Percentiles rank a stretch among this genome's conserved stretches.
phyloP scores from a whole-genome alignment of 2,797 vertebrate species.

The Psittacula derbiana region DNA sequence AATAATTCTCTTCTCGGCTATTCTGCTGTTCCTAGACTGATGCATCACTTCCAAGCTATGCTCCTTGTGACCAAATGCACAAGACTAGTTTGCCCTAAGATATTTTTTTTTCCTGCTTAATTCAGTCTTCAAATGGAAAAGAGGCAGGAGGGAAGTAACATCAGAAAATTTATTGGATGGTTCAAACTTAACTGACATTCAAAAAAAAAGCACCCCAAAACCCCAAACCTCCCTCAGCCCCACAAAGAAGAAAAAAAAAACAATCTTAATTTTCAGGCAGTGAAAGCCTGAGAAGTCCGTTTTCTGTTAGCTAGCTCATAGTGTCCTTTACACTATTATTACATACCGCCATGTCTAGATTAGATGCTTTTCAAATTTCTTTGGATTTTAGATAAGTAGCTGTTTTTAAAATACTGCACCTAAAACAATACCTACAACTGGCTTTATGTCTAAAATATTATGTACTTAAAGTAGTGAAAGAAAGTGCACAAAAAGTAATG shows the following conservation, averaged over 20 bases:
- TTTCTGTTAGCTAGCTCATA: not conserved
- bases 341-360: not conserved
- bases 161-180: not conserved
- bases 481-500: not conserved
- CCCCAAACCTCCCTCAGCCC: too few relatives aligned
- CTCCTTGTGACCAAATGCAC: not conserved
- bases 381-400: not conserved
- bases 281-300: not conserved
- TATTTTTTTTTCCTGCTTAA: not conserved
- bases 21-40: not conserved
- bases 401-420: not conserved
- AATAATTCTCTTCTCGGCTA: not conserved
- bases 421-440: not conserved
- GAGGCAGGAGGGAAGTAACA: not conserved
- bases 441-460: not conserved
- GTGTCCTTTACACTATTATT: not conserved
- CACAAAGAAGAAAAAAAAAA: not conserved
- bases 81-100: not conserved
- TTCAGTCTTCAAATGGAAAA: not conserved
- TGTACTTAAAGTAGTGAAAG: not conserved
- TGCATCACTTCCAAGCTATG: not conserved
- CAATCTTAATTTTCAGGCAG: not conserved
- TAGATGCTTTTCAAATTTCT: not conserved
- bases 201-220: not conserved
- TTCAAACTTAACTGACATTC: not conserved